Evolutionary conservation across 64 coral and sea anemone species (phyloP).

Genomic region (Dendrophyllia cribrosa): DNA sequence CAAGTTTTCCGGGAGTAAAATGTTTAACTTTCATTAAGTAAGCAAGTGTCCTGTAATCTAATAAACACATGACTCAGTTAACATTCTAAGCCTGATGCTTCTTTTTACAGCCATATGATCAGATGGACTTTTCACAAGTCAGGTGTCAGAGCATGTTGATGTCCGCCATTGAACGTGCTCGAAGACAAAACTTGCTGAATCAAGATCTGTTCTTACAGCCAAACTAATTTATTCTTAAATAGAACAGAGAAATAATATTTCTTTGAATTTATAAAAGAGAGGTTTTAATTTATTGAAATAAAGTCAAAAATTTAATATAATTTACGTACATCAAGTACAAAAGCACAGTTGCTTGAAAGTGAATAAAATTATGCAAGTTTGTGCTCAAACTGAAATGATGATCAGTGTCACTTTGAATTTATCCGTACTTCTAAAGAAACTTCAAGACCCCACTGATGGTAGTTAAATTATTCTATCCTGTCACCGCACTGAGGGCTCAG

Average conservation of each 20-base stretch:
- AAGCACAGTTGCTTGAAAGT: conserved; percentile 17
- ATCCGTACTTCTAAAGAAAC: no score
- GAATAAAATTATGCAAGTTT: conserved; percentile 1
- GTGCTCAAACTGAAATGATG: background rate
- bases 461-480: background rate
- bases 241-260: background rate
- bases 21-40: no score
- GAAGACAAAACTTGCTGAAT: conserved; percentile 88
- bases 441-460: no score
- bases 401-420: background rate
- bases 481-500: no score
- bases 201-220: conserved; percentile 95
- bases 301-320: conserved; percentile 35
- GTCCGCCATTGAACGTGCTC: conserved; percentile 89
- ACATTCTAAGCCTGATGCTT: background rate
- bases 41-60: no score
- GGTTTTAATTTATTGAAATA: conserved; percentile 47
- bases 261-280: conserved; percentile 3
- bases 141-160: conserved; percentile 95
- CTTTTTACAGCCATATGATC: conserved; percentile 86
- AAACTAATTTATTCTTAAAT: conserved; percentile 59
- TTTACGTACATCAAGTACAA: conserved; percentile 22
- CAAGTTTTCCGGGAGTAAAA: no score
- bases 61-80: no score
- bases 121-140: conserved; percentile 94